A percentile compares a stretch with the other conserved stretches of the same genome.
These are phyloP conservation scores for Cephalopachus bancanus DNA, from an alignment of 2,797 vertebrate species.

Conservation along the genomic window DNA sequence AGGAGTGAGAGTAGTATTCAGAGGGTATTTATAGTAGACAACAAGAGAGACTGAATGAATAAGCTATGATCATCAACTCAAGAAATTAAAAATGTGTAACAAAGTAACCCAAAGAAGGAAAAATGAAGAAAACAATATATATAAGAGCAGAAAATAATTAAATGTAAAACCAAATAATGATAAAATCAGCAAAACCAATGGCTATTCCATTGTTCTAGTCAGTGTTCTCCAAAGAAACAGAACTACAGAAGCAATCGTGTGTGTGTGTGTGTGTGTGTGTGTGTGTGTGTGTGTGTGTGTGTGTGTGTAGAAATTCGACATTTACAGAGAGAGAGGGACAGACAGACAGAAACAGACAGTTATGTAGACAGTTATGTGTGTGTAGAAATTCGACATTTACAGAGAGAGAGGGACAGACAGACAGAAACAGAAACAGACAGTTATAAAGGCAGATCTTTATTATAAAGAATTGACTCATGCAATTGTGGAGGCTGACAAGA, in stretches of 20 bases:
- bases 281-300: too few relatives aligned
- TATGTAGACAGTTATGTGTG: too few relatives aligned
- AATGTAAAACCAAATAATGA: background rate
- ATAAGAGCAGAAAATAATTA: slow-evolving; percentile 26
- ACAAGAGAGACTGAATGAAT: background rate
- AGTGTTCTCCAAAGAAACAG: background rate
- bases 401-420: background rate
- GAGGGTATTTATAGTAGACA: background rate
- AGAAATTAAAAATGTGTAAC: slow-evolving; percentile 13
- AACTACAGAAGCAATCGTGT: background rate
- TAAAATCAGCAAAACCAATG: slow-evolving; percentile 43
- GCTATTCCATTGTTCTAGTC: background rate
- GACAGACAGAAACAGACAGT: background rate
- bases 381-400: too few relatives aligned
- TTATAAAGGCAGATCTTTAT: background rate
- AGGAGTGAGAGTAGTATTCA: background rate
- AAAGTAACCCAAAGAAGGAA: background rate
- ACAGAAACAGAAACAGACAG: too few relatives aligned
- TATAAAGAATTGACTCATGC: background rate
- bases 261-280: too few relatives aligned
- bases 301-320: too few relatives aligned
- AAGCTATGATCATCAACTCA: background rate
- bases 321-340: too few relatives aligned
- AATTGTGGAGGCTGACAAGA: background rate
- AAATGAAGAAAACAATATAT: background rate